A percentile compares a stretch with the other conserved stretches of the same genome.
Conservation (phyloP, 2,888 invertebrate species). For the Rhamphomyia laevipes region DNA sequence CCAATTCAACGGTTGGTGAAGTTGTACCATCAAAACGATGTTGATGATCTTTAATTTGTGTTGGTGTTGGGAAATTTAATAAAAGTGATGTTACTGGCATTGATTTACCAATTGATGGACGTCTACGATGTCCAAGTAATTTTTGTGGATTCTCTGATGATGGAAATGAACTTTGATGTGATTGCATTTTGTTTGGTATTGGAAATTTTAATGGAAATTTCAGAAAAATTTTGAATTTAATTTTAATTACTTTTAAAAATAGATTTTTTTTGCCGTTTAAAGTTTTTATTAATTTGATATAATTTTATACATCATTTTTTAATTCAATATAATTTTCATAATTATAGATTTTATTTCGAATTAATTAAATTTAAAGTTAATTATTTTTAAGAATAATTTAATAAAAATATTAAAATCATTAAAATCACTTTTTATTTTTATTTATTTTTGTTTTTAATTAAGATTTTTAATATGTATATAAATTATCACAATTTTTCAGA, state of each 20-base stretch:
- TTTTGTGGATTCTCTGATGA: conserved; percentile 13
- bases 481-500: too few relatives aligned
- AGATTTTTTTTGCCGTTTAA: neutral
- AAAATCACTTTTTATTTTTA: neutral
- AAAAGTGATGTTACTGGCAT: conserved; percentile 35
- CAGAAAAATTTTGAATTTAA: neutral
- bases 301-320: too few relatives aligned
- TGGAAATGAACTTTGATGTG: conserved; percentile 18
- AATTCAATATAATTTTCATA: neutral
- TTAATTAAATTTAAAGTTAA: neutral
- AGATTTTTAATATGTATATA: neutral
- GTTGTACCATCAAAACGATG: conserved; percentile 14
- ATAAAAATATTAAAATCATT: neutral
- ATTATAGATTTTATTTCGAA: neutral
- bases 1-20: conserved; percentile 22
- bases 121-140: conserved; percentile 27
- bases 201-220: neutral
- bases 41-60: conserved; percentile 7
- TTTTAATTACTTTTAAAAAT: neutral
- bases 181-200: conserved; percentile 18
- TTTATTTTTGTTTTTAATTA: neutral
- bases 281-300: neutral
- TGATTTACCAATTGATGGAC: conserved; percentile 32
- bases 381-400: too few relatives aligned
- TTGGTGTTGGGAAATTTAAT: conserved; percentile 23